Conservation (phyloP, 2,113 vertebrate species). For the Conger conger region DNA sequence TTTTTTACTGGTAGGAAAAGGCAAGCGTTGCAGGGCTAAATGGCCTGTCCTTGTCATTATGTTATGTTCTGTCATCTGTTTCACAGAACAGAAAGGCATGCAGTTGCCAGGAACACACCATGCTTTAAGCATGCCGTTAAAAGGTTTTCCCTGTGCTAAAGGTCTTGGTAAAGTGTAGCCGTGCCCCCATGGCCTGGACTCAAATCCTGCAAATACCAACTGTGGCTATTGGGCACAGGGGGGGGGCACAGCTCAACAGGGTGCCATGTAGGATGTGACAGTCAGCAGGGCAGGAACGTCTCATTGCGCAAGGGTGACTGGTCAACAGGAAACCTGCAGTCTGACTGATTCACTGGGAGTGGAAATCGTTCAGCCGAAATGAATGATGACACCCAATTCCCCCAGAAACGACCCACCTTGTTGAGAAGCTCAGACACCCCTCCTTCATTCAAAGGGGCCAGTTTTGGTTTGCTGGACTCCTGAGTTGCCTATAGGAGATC, state of each 20-base stretch:
- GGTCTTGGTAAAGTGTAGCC: too few relatives aligned
- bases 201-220: not conserved
- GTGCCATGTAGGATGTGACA: not conserved
- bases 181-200: too few relatives aligned
- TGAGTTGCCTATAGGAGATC: conserved; percentile 59
- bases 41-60: too few relatives aligned
- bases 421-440: conserved; percentile 87
- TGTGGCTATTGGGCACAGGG: not conserved
- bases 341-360: not conserved
- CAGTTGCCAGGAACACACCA: too few relatives aligned
- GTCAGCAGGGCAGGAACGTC: not conserved
- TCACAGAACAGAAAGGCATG: too few relatives aligned
- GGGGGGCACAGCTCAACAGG: not conserved
- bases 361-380: not conserved
- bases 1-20: too few relatives aligned
- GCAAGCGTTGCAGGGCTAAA: too few relatives aligned
- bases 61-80: too few relatives aligned
- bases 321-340: too few relatives aligned
- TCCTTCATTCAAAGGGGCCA: conserved; percentile 87
- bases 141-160: too few relatives aligned
- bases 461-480: conserved; percentile 81
- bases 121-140: not conserved
- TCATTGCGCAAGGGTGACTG: not conserved
- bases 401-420: conserved; percentile 73
- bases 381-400: not conserved